Percentiles rank a stretch among this genome's conserved stretches.
Conservation (phyloP, 2,888 invertebrate genomes). For the Plebejus anna region DNA sequence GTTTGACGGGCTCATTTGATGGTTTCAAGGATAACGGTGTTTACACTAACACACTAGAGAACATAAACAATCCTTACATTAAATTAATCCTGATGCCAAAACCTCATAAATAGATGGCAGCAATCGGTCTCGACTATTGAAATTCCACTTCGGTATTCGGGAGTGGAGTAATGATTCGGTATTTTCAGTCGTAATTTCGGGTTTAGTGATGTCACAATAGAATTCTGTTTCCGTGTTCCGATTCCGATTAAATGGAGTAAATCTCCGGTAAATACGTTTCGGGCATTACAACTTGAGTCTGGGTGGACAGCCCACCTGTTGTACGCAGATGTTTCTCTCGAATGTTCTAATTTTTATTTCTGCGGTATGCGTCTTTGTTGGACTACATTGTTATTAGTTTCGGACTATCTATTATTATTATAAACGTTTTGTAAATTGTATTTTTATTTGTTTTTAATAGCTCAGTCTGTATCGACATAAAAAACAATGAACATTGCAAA, state of each 20-base stretch:
- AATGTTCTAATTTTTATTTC: background rate
- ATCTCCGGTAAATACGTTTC: slow-evolving; percentile 9
- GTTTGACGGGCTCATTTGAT: too few relatives aligned
- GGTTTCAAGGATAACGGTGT: too few relatives aligned
- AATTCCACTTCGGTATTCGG: background rate
- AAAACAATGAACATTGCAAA: too few relatives aligned
- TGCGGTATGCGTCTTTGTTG: background rate
- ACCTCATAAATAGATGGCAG: background rate
- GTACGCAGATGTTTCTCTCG: background rate
- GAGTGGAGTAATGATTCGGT: background rate
- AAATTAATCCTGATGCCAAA: background rate
- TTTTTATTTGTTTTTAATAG: background rate
- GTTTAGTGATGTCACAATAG: slow-evolving; percentile 10
- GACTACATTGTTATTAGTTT: background rate
- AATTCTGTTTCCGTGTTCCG: slow-evolving; percentile 16
- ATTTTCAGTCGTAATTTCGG: slow-evolving; percentile 16
- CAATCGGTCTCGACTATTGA: background rate
- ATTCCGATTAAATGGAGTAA: slow-evolving; percentile 24
- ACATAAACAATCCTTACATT: background rate
- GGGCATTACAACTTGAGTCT: slow-evolving; percentile 11
- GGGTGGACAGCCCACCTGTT: slow-evolving; percentile 22
- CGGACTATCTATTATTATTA: background rate
- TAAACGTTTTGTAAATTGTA: background rate
- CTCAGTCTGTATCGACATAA: too few relatives aligned
- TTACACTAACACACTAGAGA: background rate